Evolutionary conservation across 1,140 invertebrate species (phyloP), one percentile per base, ranked within the genome.

Genomic region (Heliconius congener): DNA sequence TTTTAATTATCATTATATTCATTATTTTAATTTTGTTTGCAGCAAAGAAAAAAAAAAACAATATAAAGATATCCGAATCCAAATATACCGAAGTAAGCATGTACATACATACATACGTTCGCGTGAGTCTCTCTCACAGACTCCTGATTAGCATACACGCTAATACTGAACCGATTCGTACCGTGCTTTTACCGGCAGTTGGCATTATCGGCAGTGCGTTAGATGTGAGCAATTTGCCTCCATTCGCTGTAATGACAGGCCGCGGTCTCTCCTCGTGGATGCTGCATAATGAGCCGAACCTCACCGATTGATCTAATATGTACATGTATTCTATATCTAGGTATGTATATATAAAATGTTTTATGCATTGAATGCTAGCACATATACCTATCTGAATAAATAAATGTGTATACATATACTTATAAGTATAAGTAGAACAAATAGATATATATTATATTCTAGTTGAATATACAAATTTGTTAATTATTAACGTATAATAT

Each of bases 171-270:
- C 84, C 84, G 82, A 83, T 87, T 86, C 78, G 81, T 84, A 85
- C 86, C 83, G 84, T 81, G 86, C 87, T 91, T 91, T 89, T 84
- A 85, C 85, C 83, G 84, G 88, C 86, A 88, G 88, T 85, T 82
- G 82, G 84, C 85, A 88, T 86, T 88, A 90, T 87, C 89, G 88
- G 88, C 89, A 87, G 86, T 89, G 88, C 89, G 91, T 93, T 93
- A 91, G 92, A 93, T 87, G 88, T 87, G 90, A 87, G 90, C 94
- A 95, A 95, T 95, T 95, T 93, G 90, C 88, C 90, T 90, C 90
- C 90, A 94, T 94, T 94, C 91, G 90, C 81, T 80, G 81, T 95
- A 95, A 95, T 95, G 91, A 94, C 92, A 94, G 94, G 81, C 89
- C 93, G 91, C 91, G 87, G 87, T 87, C 84, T 86, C 81, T 84